Evolutionary conservation across 2,888 invertebrate genomes (phyloP), one percentile per base, ranked within the genome.

Genomic region (Halocaridina rubra): DNA sequence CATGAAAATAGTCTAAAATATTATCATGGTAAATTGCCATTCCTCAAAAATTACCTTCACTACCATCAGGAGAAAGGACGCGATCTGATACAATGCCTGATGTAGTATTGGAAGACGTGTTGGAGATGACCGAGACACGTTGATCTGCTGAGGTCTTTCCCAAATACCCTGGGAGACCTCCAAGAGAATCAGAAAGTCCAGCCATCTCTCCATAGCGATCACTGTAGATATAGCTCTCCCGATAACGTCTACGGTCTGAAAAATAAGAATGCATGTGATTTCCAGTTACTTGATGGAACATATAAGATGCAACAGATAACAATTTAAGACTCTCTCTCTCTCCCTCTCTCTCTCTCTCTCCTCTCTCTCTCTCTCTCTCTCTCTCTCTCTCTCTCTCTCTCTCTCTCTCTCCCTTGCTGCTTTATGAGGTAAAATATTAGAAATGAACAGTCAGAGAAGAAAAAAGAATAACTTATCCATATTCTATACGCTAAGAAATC

Each of bases 61-160:
- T 94, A 91, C 97, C 98, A 90, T 98, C 98, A 92, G 97, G 96
- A 80, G 97, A 97, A 91, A 97, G 97, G 81, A 97, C 97, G 89
- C 97, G 94, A 91, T 98, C 98, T 91, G 98, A 97, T 69, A 98
- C 97, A 89, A 98, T 97, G 85, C 98, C 98, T 33, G 97, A 98
- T 29, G 98, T 98, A 59, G 98, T 98, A 90, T 97, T 98, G n/a
- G 97, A 98, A 90, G 97, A 97, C 61, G 97, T 96, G 90, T 95
- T 96, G 85, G 97, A 97, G 90, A 98, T 97, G 33, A 98, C 95
- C 81, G 96, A 97, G 90, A 96, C 95, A 89, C 96, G 93, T 91
- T 96, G 96, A 91, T 96, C 95, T 88, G 64, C 80, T 10, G 69
- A 69, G 19, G 74, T 57, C 27, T 80, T 85, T 5, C 69, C 85